phyloP scores from a whole-genome alignment of 1,140 invertebrate genomes.

The Drosophila simulans region DNA sequence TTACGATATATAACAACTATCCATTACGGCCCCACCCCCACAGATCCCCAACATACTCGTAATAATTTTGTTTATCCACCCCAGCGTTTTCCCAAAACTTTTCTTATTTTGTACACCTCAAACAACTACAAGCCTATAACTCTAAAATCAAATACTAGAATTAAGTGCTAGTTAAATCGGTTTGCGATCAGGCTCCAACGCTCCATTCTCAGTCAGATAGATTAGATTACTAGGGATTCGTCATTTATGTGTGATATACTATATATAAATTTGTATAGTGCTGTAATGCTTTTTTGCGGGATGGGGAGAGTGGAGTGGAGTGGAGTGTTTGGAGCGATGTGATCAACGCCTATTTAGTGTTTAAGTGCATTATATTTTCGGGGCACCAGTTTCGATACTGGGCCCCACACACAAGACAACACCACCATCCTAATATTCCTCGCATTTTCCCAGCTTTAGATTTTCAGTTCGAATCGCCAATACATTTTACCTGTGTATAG shows the following conservation, averaged over 20 bases:
- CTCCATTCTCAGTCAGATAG: neutral
- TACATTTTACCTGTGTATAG: constrained; percentile 21
- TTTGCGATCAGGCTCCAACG: neutral
- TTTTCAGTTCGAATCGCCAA: constrained; percentile 19
- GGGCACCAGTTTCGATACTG: constrained; percentile 7
- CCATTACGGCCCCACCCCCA: constrained; percentile 15
- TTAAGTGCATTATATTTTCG: constrained; percentile 18
- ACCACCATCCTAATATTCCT: neutral
- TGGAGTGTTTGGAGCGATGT: constrained; percentile 11
- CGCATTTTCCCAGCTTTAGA: constrained; percentile 17
- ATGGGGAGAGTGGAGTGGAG: neutral
- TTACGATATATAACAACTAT: constrained; percentile 30
- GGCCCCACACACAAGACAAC: constrained; percentile 3
- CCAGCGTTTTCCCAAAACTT: neutral
- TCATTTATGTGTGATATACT: constrained; percentile 23
- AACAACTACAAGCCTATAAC: neutral
- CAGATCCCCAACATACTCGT: constrained; percentile 4
- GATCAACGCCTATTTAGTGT: constrained; percentile 1
- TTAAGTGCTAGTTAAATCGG: constrained; percentile 20
- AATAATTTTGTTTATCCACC: constrained; percentile 38
- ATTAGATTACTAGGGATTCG: neutral
- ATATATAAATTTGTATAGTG: constrained; percentile 5
- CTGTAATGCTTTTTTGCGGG: neutral
- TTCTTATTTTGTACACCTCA: constrained; percentile 32
- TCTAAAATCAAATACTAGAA: constrained; percentile 17